A percentile compares a stretch with the other conserved stretches of the same genome.
phyloP scores from a whole-genome alignment of 2,797 vertebrate species.

The Nannoperca australis region DNA sequence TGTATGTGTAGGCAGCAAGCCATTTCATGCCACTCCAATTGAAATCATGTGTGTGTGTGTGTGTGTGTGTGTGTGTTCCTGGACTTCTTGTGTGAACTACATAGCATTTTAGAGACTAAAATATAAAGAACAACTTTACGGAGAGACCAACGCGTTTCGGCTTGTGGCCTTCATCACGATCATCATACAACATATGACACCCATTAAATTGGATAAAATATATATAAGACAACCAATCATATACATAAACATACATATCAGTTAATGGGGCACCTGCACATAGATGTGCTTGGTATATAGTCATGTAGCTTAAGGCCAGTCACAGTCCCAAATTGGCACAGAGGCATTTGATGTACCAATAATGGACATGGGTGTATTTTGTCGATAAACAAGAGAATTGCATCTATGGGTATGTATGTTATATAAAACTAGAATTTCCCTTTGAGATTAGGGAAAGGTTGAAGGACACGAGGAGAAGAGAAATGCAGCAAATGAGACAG shows the following conservation, averaged over 20 bases:
- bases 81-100: background rate
- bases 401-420: background rate
- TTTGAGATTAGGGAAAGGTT: slow-evolving; percentile 11
- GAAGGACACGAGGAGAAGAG: slow-evolving; percentile 21
- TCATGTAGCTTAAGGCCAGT: too few species aligned
- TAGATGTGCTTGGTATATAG: background rate
- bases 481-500: slow-evolving; percentile 39
- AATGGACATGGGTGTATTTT: background rate
- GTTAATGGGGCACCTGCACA: too few species aligned
- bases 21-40: background rate
- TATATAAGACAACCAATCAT: too few species aligned
- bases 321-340: background rate
- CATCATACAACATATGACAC: background rate
- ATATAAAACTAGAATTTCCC: background rate
- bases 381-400: background rate
- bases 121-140: background rate
- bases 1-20: slow-evolving; percentile 19
- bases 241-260: background rate
- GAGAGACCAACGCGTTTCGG: too few species aligned
- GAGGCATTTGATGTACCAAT: background rate
- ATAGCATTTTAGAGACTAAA: background rate
- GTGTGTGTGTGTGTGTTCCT: background rate
- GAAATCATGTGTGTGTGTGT: background rate
- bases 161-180: background rate
- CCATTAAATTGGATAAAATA: background rate